Evolutionary conservation across 1,140 invertebrate genomes (phyloP).

Genomic region (Cydia amplana): DNA sequence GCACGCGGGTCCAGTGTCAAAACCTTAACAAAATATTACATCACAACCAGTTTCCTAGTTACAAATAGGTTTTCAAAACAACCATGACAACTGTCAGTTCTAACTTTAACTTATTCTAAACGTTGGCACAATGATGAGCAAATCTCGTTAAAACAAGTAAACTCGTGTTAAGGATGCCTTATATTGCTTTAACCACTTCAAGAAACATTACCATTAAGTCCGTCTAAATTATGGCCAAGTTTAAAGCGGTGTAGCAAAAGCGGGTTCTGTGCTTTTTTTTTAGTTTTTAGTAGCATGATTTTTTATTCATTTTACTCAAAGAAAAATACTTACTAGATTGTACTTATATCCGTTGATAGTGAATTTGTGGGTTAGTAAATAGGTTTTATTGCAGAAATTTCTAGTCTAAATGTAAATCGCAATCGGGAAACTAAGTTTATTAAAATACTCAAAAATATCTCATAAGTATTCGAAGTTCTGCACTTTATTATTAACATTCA

Average conservation of each 20-base stretch:
- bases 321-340: too few species aligned
- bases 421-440: too few species aligned
- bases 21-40: too few species aligned
- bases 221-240: neutral
- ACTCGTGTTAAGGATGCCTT: neutral
- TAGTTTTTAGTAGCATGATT: neutral
- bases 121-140: neutral
- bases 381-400: too few species aligned
- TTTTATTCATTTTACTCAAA: too few species aligned
- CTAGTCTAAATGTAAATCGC: too few species aligned
- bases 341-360: too few species aligned
- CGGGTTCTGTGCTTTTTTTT: neutral
- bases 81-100: neutral
- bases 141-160: constrained; percentile 23
- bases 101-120: neutral
- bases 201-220: constrained; percentile 1
- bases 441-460: too few species aligned
- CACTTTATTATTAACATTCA: too few species aligned
- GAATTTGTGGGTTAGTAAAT: too few species aligned
- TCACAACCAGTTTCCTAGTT: neutral
- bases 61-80: constrained; percentile 34
- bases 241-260: neutral
- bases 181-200: neutral
- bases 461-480: too few species aligned
- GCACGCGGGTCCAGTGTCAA: too few species aligned